Base-by-base conservation (phyloP, 2,797 vertebrate species). In the Okamejei kenojei region DNA sequence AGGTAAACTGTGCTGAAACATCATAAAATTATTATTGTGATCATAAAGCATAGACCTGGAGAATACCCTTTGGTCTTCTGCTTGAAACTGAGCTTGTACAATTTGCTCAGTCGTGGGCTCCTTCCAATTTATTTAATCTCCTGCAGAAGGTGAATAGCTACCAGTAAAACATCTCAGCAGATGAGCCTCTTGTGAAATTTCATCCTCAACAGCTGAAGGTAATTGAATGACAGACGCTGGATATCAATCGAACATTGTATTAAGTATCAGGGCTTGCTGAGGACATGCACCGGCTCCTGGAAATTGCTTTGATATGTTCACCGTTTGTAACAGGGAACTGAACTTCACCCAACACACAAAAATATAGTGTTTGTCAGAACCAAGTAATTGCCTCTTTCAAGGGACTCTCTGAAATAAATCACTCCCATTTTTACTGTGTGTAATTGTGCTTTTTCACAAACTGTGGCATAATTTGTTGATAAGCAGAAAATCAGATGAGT, bases 231-330 rank as follows among this genome's bases (percentile, higher is more conserved):
- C 73, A 58, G 90, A 38, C 23, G 21, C 11, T 74, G 73, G 90
- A 92, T 92, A 91, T 91, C 90, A 88, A 88, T 88, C n/a, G 63
- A 91, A 91, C 65, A 74, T 29, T 74, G 71, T 91, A 91, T 91
- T 45, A 91, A 74, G 71, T 74, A 91, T 74, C 35, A 1, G 38
- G 38, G 68, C 23, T 91, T 54, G 65, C 35, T 26, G 68, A 91
- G 68, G 65, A 73, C 86, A 90, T 71, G 35, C 65, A 71, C 32
- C 32, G 71, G 35, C 71, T 91, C 71, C 90, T 91, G 35, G 71
- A 74, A n/a, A 54, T 91, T 90, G 63, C 88, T 90, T 84, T 68
- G 63, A 88, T 68, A 88, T 68, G 63, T 88, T 88, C 54, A 35
- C 21, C 35, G 38, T 91, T 91, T 29, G 21, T 91, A 38, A 91